Percentiles rank a stretch among this genome's conserved stretches.
phyloP scores from a whole-genome alignment of 2,113 vertebrate species.

The Leptobrachium leishanense region DNA sequence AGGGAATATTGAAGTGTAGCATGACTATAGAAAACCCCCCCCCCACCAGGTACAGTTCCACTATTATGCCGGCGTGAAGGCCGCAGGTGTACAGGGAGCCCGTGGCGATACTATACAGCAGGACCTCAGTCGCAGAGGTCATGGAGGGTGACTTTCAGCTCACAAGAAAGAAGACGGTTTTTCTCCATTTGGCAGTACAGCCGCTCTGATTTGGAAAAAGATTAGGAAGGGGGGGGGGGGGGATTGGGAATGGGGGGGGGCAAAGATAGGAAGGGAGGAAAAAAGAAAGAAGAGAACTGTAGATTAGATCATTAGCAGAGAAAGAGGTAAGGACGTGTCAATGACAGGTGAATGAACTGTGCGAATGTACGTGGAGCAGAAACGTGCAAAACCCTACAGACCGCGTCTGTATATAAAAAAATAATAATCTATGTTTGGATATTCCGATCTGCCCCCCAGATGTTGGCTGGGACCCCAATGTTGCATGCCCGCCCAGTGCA shows the following conservation, averaged over 20 bases:
- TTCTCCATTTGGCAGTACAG: constrained; percentile 76
- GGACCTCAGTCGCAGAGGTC: constrained; percentile 73
- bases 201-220: constrained; percentile 59
- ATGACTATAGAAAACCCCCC: background rate
- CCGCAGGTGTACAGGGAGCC: constrained; percentile 35
- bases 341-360: constrained; percentile 20
- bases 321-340: constrained; percentile 38
- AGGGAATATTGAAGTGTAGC: background rate
- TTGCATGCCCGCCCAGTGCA: no score
- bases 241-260: background rate
- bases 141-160: constrained; percentile 77
- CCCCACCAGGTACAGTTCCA: background rate
- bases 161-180: constrained; percentile 73
- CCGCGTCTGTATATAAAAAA: no score
- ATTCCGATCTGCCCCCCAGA: no score
- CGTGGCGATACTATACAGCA: constrained; percentile 27
- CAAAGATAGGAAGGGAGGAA: constrained; percentile 26
- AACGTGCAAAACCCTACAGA: no score
- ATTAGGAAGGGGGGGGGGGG: background rate
- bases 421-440: no score
- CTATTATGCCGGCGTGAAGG: background rate
- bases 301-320: background rate
- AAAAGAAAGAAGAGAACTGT: constrained; percentile 16
- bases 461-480: no score
- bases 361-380: background rate